Evolutionary conservation across 1,140 invertebrate species (phyloP), one percentile per base, ranked within the genome.

Genomic region (Bombus soroeensis): DNA sequence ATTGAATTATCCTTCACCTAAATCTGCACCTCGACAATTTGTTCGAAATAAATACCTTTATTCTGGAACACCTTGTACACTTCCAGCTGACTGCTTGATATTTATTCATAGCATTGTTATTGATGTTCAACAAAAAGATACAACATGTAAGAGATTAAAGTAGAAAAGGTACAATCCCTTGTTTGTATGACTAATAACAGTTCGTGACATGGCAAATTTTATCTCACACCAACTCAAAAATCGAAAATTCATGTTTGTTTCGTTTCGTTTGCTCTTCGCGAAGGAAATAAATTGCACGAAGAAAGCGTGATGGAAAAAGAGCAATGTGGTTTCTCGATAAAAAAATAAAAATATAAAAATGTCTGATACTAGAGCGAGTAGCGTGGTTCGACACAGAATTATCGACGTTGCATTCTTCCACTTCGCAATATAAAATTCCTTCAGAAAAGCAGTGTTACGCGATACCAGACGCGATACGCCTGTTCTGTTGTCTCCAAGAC

Each of bases 111-210:
- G 25, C 22, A 22, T 37, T 2, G 18, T 8, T 39, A 22, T 62
- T 34, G 28, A 43, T 41, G 13, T 74, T 47, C 22, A 22, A 47
- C 22, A 10, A 43, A 57, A 70, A 80, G 8, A 28, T 47, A 4
- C 15, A 34, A 32, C 10, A 9, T 13, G 9, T 28, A 39, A 28
- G 25, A 39, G 53, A 59, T 37, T 57, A 32, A 39, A 62, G 39
- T 12, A 41, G n/a, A 62, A 28, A 62, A 32, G 32, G 64, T 43
- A 62, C 25, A 18, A 10, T 25, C 2, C 0, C 32, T 13, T 74
- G 71, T 64, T 75, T 82, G 57, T 32, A 75, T 64, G 37, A 6
- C 68, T 41, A 41, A 72, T 32, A 81, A 22, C n/a, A 32, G 39
- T n/a, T 43, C 25, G 53, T 18, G 32, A 53, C 25, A 47, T 15